These are phyloP conservation scores for Phalacrocorax pelagicus DNA, from an alignment of 2,113 vertebrate species.

Conservation along the genomic window DNA sequence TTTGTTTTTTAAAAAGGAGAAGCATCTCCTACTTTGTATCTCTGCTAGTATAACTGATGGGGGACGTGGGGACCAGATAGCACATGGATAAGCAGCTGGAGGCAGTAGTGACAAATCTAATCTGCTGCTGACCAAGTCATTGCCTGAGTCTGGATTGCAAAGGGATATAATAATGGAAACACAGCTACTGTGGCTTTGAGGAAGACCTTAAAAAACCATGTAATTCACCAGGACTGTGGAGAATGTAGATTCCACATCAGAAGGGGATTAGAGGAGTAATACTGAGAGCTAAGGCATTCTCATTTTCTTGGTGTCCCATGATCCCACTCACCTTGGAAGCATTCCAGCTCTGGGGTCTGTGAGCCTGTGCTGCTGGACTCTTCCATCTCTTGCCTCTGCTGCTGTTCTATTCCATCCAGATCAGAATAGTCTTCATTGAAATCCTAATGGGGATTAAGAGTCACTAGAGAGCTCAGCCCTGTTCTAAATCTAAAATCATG, in stretches of 20 bases:
- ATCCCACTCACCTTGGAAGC: conserved; percentile 79
- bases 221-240: neutral
- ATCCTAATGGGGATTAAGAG: conserved; percentile 66
- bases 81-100: neutral
- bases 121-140: neutral
- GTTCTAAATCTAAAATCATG: neutral
- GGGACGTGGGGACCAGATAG: neutral
- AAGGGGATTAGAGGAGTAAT: neutral
- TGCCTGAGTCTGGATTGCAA: neutral
- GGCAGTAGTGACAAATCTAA: neutral
- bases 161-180: neutral
- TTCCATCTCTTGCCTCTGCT: conserved; percentile 78
- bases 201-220: neutral
- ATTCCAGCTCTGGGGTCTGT: conserved; percentile 85
- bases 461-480: neutral
- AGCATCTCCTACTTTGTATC: neutral
- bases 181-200: neutral
- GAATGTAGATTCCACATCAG: neutral
- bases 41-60: neutral
- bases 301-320: neutral
- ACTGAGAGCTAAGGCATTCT: neutral
- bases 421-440: conserved; percentile 84
- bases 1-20: neutral
- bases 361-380: conserved; percentile 93
- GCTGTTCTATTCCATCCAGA: conserved; percentile 79